Evolutionary conservation across 2,797 vertebrate genomes (phyloP).

Genomic region (Liasis olivaceus): DNA sequence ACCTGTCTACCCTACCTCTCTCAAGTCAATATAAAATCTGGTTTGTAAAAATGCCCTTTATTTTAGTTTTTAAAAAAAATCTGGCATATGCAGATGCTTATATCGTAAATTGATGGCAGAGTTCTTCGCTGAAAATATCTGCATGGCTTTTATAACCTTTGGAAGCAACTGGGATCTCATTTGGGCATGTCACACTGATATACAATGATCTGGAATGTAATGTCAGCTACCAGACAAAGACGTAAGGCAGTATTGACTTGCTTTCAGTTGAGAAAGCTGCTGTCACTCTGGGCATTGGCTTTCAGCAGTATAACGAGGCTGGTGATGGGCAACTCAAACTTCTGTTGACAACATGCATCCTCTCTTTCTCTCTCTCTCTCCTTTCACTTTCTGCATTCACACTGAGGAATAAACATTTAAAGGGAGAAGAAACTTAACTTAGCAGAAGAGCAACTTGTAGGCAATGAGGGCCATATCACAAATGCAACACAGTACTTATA

Average conservation of each 20-base stretch:
- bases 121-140: conserved; percentile 41
- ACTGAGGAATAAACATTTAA: not conserved
- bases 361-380: not conserved
- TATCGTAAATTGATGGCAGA: conserved; percentile 29
- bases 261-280: conserved; percentile 39
- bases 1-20: not conserved
- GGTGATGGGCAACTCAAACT: conserved; percentile 30
- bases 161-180: conserved; percentile 35
- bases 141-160: conserved; percentile 34
- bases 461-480: not conserved
- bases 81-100: not conserved
- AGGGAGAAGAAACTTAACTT: conserved; percentile 2
- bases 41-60: conserved; percentile 7
- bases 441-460: not conserved
- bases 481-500: not conserved
- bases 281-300: conserved; percentile 26
- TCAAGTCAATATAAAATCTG: not conserved
- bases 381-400: not conserved
- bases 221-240: conserved; percentile 35
- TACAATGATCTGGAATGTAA: conserved; percentile 29
- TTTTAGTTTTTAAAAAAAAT: not conserved
- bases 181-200: conserved; percentile 35
- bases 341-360: conserved; percentile 16
- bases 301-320: conserved; percentile 32
- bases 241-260: conserved; percentile 35